Conservation (phyloP, 2,113 vertebrate genomes). For the Sturnus vulgaris region DNA sequence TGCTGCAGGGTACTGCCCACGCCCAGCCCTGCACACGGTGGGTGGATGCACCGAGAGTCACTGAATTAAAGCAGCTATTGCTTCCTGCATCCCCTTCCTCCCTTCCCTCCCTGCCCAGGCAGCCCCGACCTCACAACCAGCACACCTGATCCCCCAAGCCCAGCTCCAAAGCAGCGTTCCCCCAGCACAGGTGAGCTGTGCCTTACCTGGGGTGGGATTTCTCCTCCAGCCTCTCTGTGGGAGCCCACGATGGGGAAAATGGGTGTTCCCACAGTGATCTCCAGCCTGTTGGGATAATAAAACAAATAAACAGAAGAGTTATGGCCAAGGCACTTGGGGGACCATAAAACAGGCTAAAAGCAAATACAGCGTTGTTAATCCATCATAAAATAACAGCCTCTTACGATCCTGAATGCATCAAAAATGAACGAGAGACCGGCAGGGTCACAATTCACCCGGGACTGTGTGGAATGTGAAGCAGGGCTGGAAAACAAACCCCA, state of each 20-base stretch:
- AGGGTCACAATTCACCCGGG: neutral
- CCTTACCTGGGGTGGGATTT: neutral
- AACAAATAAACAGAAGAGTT: constrained; percentile 42
- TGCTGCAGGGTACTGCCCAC: neutral
- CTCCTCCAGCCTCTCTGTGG: neutral
- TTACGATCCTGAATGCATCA: neutral
- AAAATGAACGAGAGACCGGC: neutral
- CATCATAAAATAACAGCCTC: constrained; percentile 46
- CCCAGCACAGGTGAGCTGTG: neutral
- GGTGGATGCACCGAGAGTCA: neutral
- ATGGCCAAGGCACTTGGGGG: neutral
- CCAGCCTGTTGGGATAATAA: constrained; percentile 25
- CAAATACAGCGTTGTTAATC: neutral
- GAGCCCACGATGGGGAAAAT: rapidly evolving
- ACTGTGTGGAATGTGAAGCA: neutral
- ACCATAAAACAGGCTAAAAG: constrained; percentile 42
- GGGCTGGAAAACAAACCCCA: neutral
- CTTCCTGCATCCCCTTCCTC: neutral
- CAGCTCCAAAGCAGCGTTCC: neutral
- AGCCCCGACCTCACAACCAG: neutral
- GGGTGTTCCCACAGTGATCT: neutral
- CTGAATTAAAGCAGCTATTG: neutral
- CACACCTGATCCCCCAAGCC: neutral
- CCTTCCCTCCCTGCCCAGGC: neutral
- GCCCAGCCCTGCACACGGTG: rapidly evolving